Percentiles rank a stretch among this genome's conserved stretches.
phyloP scores from a whole-genome alignment of 2,113 vertebrate species.

The Centropus bengalensis region DNA sequence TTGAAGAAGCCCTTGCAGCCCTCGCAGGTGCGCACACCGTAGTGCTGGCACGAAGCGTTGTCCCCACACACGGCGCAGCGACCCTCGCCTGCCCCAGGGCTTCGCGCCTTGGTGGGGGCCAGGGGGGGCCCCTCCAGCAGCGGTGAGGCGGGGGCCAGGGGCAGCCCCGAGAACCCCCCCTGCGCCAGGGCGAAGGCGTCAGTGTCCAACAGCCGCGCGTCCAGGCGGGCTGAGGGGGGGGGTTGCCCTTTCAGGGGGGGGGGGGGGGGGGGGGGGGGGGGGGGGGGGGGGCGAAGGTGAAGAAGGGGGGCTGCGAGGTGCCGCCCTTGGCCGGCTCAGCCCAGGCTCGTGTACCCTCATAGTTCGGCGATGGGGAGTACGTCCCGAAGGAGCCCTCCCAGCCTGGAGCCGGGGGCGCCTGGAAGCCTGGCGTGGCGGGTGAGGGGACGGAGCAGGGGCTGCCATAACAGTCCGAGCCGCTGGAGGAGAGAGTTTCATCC shows the following conservation, averaged over 20 bases:
- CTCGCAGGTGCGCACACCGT: conserved; percentile 95
- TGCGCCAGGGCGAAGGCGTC: conserved; percentile 65
- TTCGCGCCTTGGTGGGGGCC: conserved; percentile 80
- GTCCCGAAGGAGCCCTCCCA: conserved; percentile 90
- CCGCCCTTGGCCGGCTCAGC: conserved; percentile 77
- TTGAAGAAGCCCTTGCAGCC: conserved; percentile 99
- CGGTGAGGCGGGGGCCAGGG: conserved; percentile 70
- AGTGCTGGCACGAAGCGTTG: conserved; percentile 96
- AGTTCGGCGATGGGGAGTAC: conserved; percentile 85
- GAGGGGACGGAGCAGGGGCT: conserved; percentile 87
- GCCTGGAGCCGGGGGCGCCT: conserved; percentile 76
- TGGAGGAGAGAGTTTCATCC: conserved; percentile 87
- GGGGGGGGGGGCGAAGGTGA: conserved; percentile 80
- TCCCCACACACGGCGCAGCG: conserved; percentile 95
- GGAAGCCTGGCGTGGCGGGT: conserved; percentile 86
- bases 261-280: conserved; percentile 74
- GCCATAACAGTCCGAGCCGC: conserved; percentile 90
- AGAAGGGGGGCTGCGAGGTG: conserved; percentile 80
- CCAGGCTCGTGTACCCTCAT: conserved; percentile 82
- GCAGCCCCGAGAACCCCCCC: conserved; percentile 72
- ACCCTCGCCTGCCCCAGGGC: conserved; percentile 82
- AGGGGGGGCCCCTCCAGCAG: conserved; percentile 74
- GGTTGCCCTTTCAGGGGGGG: conserved; percentile 74
- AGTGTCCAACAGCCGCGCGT: conserved; percentile 81
- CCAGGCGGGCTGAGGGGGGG: conserved; percentile 58